These are phyloP conservation scores for Salarias fasciatus DNA, from an alignment of 2,797 vertebrate genomes.

Conservation along the genomic window DNA sequence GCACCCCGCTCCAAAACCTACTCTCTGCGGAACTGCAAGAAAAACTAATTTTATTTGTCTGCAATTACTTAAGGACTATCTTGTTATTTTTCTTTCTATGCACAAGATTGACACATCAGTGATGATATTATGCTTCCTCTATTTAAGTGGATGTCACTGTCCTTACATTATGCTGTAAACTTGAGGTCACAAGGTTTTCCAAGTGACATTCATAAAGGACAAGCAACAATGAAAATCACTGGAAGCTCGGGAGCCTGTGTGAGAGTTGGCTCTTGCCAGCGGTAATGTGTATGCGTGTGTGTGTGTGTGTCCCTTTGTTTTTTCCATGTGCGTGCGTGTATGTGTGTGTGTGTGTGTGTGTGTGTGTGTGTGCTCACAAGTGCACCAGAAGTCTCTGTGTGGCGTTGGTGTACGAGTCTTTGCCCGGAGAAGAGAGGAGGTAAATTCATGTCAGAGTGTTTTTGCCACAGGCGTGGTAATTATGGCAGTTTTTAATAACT, in stretches of 20 bases:
- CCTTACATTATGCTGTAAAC: constrained; percentile 14
- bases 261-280: constrained; percentile 73
- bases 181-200: constrained; percentile 42
- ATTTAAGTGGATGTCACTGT: constrained; percentile 1
- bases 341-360: no score
- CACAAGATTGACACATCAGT: no score
- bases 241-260: constrained; percentile 37
- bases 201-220: constrained; percentile 60
- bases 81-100: no score
- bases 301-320: constrained; percentile 19
- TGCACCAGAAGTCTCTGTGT: constrained; percentile 26
- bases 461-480: constrained; percentile 77
- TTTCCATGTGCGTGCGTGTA: constrained; percentile 12
- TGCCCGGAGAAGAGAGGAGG: constrained; percentile 69
- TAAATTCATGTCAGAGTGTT: constrained; percentile 76
- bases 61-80: background rate
- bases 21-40: background rate
- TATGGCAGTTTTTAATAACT: constrained; percentile 81
- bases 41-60: background rate
- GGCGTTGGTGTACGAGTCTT: constrained; percentile 42
- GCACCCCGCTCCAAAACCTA: background rate
- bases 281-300: constrained; percentile 40
- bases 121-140: no score
- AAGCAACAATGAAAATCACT: constrained; percentile 60
- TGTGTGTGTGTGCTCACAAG: no score